Percentiles rank a stretch among this genome's conserved stretches.
phyloP scores from a whole-genome alignment of 2,113 vertebrate genomes.

The Nothocercus nigrocapillus region DNA sequence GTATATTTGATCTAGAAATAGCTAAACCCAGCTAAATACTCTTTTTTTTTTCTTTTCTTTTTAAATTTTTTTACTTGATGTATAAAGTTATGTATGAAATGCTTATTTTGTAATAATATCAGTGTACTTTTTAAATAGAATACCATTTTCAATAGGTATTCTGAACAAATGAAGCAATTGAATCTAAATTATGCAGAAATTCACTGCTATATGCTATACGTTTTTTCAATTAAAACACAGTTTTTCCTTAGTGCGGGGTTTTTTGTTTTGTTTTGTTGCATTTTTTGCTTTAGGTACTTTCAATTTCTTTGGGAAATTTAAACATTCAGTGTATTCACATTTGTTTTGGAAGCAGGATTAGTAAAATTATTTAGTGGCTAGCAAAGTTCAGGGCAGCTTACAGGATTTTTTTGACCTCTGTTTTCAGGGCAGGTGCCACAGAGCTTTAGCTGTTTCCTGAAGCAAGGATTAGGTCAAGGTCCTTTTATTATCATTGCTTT shows the following conservation, averaged over 20 bases:
- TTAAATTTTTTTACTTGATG: neutral
- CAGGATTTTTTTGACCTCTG: neutral
- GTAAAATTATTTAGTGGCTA: neutral
- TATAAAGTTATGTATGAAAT: neutral
- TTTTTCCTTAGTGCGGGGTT: neutral
- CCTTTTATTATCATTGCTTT: neutral
- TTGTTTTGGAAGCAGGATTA: neutral
- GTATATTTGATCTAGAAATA: neutral
- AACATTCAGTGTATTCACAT: neutral
- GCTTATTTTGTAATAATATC: neutral
- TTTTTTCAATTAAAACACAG: neutral
- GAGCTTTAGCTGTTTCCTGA: neutral
- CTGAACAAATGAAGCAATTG: neutral
- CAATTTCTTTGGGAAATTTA: neutral
- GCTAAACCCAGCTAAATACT: no score
- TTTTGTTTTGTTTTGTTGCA: neutral
- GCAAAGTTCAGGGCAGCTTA: neutral
- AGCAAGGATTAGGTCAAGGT: neutral
- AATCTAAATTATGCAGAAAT: neutral
- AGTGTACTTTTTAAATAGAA: neutral
- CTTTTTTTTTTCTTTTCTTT: neutral
- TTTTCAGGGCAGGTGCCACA: neutral
- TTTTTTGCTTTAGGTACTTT: neutral
- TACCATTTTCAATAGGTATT: neutral
- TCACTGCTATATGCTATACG: neutral